Conservation (phyloP, 1,140 invertebrate species). For the Aphidius ervi region DNA sequence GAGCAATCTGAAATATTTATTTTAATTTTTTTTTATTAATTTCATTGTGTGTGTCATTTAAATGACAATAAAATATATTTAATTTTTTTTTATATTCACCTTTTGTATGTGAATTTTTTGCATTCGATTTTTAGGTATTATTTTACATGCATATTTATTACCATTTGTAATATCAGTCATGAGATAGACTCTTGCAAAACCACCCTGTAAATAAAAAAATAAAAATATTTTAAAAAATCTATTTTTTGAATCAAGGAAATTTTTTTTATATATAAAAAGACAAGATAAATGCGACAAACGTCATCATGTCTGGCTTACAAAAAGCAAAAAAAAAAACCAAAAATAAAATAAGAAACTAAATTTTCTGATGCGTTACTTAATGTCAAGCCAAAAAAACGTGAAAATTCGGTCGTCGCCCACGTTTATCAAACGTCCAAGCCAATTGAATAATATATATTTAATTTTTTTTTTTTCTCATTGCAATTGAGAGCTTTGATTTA, state of each 20-base stretch:
- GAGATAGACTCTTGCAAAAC: conserved; percentile 71
- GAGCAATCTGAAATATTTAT: conserved; percentile 39
- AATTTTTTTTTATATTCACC: conserved; percentile 37
- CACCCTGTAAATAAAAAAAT: conserved; percentile 57
- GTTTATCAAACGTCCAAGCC: too few relatives aligned
- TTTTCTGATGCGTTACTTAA: too few relatives aligned
- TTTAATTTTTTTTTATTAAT: conserved; percentile 7
- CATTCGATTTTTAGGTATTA: conserved; percentile 67
- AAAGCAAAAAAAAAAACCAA: not conserved
- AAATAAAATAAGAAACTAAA: not conserved
- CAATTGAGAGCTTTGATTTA: too few relatives aligned
- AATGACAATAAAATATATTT: not conserved
- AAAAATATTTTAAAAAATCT: not conserved
- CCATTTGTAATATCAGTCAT: conserved; percentile 60
- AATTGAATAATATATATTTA: too few relatives aligned
- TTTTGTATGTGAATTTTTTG: conserved; percentile 68
- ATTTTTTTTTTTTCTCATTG: too few relatives aligned
- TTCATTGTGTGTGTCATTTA: not conserved
- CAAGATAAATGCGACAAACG: too few relatives aligned
- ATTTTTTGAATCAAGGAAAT: conserved; percentile 6
- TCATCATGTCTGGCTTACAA: too few relatives aligned
- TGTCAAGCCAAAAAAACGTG: not conserved
- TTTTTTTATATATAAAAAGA: not conserved
- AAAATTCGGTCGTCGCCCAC: conserved; percentile 18
- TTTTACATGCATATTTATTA: conserved; percentile 67